These are phyloP conservation scores for Cerastoderma edule DNA, from an alignment of 2,888 invertebrate species.

Conservation along the genomic window DNA sequence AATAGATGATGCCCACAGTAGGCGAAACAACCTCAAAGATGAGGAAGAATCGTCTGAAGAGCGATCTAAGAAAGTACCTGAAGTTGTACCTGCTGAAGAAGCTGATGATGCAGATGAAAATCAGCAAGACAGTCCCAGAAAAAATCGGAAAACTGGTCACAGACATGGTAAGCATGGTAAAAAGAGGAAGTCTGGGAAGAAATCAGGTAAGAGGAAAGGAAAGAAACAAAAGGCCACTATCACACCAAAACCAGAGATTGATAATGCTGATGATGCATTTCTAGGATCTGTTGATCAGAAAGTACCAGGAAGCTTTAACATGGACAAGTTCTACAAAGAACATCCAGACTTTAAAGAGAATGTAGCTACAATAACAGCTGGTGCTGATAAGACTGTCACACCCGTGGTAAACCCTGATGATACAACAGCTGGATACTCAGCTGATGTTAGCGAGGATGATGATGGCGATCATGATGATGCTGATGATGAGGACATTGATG, in stretches of 20 bases:
- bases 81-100: no score
- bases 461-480: slow-evolving; percentile 19
- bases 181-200: slow-evolving; percentile 30
- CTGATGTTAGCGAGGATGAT: slow-evolving; percentile 23
- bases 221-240: slow-evolving; percentile 20
- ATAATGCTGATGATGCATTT: slow-evolving; percentile 20
- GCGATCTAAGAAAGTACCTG: no score
- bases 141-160: slow-evolving; percentile 19
- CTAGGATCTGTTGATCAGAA: neutral
- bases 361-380: slow-evolving; percentile 48
- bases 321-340: slow-evolving; percentile 47
- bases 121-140: slow-evolving; percentile 18
- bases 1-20: slow-evolving; percentile 27
- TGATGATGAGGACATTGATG: neutral
- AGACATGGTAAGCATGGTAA: slow-evolving; percentile 37
- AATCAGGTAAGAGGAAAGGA: slow-evolving; percentile 23
- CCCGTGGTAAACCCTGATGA: neutral
- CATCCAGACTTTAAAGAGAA: slow-evolving; percentile 58
- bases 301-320: slow-evolving; percentile 36
- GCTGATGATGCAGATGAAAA: slow-evolving; percentile 12
- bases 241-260: slow-evolving; percentile 7
- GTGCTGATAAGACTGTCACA: neutral
- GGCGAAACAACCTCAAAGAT: no score
- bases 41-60: neutral
- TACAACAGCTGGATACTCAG: slow-evolving; percentile 1